phyloP scores from a whole-genome alignment of 2,888 invertebrate genomes.

The Sepiola atlantica region DNA sequence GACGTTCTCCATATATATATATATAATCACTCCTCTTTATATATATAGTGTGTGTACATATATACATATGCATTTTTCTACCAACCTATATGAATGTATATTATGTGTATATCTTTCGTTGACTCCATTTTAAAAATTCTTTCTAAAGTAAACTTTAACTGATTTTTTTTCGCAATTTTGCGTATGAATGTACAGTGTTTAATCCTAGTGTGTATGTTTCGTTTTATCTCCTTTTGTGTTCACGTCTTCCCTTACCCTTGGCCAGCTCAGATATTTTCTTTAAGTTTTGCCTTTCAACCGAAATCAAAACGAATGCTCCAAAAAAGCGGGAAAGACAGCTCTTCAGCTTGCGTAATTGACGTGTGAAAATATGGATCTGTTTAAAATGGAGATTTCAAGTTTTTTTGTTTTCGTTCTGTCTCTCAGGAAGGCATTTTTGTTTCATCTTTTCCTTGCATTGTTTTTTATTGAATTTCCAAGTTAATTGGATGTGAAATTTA shows the following conservation, averaged over 20 bases:
- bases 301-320: background rate
- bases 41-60: too few relatives aligned
- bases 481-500: constrained; percentile 32
- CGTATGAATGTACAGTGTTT: background rate
- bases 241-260: background rate
- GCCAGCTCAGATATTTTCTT: background rate
- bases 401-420: background rate
- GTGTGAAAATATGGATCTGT: constrained; percentile 32
- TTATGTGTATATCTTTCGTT: background rate
- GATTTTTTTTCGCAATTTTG: background rate
- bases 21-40: too few relatives aligned
- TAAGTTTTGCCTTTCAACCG: background rate
- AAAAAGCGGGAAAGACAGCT: background rate
- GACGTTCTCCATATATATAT: too few relatives aligned
- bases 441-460: background rate
- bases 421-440: background rate
- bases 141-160: background rate
- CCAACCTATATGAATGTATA: too few relatives aligned
- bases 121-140: too few relatives aligned
- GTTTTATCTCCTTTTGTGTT: background rate
- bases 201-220: background rate
- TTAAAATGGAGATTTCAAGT: background rate
- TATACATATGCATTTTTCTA: too few relatives aligned
- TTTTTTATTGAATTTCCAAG: background rate
- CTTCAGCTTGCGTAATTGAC: background rate